These are phyloP conservation scores for Drosophila auraria DNA, from an alignment of 1,140 invertebrate species.

Conservation along the genomic window DNA sequence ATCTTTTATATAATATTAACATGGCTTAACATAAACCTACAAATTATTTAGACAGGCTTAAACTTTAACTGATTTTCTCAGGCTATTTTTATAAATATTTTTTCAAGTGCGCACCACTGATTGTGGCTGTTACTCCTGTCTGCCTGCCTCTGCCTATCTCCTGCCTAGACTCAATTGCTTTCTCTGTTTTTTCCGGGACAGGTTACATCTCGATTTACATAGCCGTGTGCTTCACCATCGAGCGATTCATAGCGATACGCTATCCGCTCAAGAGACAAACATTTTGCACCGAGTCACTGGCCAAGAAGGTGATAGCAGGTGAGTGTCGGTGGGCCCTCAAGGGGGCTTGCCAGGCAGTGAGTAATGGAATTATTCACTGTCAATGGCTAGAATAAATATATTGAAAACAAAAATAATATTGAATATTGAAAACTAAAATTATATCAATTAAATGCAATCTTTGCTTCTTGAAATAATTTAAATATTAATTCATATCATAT, in stretches of 20 bases:
- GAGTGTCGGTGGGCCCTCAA: constrained; percentile 38
- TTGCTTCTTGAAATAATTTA: too few relatives aligned
- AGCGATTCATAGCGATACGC: constrained; percentile 91
- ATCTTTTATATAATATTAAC: too few relatives aligned
- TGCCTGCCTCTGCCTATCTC: background rate
- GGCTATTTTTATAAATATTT: background rate
- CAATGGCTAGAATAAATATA: background rate
- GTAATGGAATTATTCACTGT: constrained; percentile 8
- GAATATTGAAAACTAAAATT: background rate
- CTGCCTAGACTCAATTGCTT: constrained; percentile 1
- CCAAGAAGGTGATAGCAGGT: constrained; percentile 87
- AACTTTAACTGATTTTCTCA: too few relatives aligned
- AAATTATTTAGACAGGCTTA: too few relatives aligned
- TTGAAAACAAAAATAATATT: background rate
- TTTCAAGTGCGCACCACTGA: constrained; percentile 8
- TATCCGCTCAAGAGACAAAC: constrained; percentile 91
- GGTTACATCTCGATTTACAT: constrained; percentile 91
- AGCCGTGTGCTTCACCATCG: constrained; percentile 92
- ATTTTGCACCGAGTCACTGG: constrained; percentile 88
- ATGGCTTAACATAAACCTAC: too few relatives aligned
- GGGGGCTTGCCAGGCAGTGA: background rate
- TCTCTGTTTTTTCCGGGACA: constrained; percentile 58
- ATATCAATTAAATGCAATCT: too few relatives aligned
- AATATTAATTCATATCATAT: background rate
- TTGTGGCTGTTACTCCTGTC: constrained; percentile 6